A percentile compares a stretch with the other conserved stretches of the same genome.
phyloP scores from a whole-genome alignment of 2,888 invertebrate species.

The Nomada flava region DNA sequence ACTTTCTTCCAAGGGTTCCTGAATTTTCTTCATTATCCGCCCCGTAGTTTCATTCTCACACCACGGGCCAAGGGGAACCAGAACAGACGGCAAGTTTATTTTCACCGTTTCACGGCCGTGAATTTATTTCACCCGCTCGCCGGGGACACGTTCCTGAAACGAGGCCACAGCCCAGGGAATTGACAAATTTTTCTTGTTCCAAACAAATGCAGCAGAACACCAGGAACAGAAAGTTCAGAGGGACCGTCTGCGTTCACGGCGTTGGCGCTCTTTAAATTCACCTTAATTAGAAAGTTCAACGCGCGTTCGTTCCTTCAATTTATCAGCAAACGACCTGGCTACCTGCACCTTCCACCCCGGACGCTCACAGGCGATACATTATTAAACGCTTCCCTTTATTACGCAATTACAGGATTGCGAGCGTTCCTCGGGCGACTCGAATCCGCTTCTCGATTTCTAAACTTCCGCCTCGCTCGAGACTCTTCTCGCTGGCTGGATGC shows the following conservation, averaged over 20 bases:
- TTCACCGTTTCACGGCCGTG: background rate
- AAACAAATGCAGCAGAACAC: background rate
- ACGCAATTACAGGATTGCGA: constrained; percentile 28
- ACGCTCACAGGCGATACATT: constrained; percentile 21
- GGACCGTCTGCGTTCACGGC: background rate
- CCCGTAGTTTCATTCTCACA: background rate
- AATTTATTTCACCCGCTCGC: background rate
- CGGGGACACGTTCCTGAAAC: background rate
- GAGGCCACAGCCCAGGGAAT: background rate
- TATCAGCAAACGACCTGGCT: background rate
- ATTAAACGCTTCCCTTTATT: constrained; percentile 46
- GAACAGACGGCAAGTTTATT: background rate
- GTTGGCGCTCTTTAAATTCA: constrained; percentile 16
- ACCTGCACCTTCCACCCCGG: background rate
- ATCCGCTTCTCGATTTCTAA: constrained; percentile 22
- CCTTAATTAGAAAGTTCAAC: constrained; percentile 53
- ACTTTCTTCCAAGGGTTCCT: constrained; percentile 12
- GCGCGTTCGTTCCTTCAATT: constrained; percentile 35
- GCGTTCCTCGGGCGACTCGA: background rate
- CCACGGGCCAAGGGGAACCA: background rate
- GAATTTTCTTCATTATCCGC: constrained; percentile 47
- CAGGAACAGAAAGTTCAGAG: background rate
- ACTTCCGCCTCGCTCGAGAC: background rate
- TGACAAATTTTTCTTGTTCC: background rate
- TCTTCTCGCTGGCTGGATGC: constrained; percentile 10